Conservation (phyloP, 1,140 invertebrate genomes). For the Proales similis region DNA sequence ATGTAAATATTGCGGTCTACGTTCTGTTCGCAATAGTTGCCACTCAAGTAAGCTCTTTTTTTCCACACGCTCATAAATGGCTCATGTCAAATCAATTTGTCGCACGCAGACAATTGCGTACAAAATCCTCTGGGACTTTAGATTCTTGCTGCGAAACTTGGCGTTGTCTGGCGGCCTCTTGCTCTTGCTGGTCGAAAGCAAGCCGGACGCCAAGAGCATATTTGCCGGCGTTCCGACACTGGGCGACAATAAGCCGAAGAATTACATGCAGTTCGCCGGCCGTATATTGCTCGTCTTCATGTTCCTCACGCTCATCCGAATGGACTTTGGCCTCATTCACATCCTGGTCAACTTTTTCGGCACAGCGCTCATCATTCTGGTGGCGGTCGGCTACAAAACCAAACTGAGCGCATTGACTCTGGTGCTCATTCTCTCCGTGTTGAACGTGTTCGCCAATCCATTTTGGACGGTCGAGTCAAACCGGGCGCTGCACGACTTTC, state of each 20-base stretch:
- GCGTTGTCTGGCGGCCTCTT: constrained; percentile 89
- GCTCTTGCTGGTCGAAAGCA: constrained; percentile 84
- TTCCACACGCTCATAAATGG: not conserved
- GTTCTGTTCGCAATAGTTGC: constrained; percentile 91
- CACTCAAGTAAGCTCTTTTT: constrained; percentile 63
- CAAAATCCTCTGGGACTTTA: constrained; percentile 94
- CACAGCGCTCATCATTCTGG: constrained; percentile 84
- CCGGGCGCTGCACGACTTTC: constrained; percentile 90
- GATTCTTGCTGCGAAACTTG: constrained; percentile 81
- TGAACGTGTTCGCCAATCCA: constrained; percentile 95
- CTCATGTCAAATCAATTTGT: constrained; percentile 39
- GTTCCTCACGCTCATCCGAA: constrained; percentile 90
- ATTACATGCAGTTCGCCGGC: constrained; percentile 88
- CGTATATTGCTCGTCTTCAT: constrained; percentile 92
- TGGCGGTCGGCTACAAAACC: constrained; percentile 95
- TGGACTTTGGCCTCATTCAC: constrained; percentile 63
- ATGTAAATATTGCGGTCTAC: constrained; percentile 87
- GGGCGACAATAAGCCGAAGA: constrained; percentile 94
- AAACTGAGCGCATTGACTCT: constrained; percentile 91
- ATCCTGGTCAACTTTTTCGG: constrained; percentile 83
- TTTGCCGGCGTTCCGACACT: constrained; percentile 92
- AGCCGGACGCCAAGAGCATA: constrained; percentile 75
- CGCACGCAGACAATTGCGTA: constrained; percentile 82
- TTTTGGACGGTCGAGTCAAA: constrained; percentile 93
- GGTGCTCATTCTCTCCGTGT: constrained; percentile 74